Evolutionary conservation across 2,797 vertebrate genomes (phyloP), one percentile per base, ranked within the genome.

Genomic region (Gymnothorax reevesii): DNA sequence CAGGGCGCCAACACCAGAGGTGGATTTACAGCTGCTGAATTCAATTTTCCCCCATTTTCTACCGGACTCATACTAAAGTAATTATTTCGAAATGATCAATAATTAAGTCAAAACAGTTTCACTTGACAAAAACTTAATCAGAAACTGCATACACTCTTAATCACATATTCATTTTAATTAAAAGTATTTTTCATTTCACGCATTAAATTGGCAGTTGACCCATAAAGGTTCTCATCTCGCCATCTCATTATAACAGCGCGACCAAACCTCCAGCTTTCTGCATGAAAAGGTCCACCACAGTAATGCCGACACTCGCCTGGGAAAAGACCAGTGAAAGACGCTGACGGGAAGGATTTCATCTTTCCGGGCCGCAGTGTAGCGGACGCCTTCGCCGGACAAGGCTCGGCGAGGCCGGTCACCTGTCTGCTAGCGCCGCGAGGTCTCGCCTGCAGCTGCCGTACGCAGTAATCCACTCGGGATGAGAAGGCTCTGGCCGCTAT

Each of bases 401-500:
- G n/a, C 66, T 77, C 7, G 33, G 27, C 49, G 60, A 10, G 42
- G 27, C 12, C 57, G 7, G 7, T 25, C 25, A 13, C 54, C n/a
- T 4, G 15, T n/a, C 54, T 54, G 9, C 17, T 25, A 54, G 49
- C n/a, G 2, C 33, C 33, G 33, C 33, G 33, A 42, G 33, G 33
- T 12, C 6, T n/a, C n/a, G 8, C 27, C 49, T 62, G 22, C 64
- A 83, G 64, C 62, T 62, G 33, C 57, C 80, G 12, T n/a, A 13
- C 57, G 3, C 42, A 79, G 57, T 52, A 87, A 73, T 88, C 85
- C 88, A 59, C 64, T 73, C 22, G 33, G 25, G 85, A 52, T 86
- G 85, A 86, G 62, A 22, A 62, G 49, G 49, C 33, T 69, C 25
- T n/a, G 20, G 60, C 20, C 86, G 91, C 92, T 93, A 92, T 75